These are phyloP conservation scores for Musca domestica DNA, from an alignment of 1,140 invertebrate species.

Conservation along the genomic window DNA sequence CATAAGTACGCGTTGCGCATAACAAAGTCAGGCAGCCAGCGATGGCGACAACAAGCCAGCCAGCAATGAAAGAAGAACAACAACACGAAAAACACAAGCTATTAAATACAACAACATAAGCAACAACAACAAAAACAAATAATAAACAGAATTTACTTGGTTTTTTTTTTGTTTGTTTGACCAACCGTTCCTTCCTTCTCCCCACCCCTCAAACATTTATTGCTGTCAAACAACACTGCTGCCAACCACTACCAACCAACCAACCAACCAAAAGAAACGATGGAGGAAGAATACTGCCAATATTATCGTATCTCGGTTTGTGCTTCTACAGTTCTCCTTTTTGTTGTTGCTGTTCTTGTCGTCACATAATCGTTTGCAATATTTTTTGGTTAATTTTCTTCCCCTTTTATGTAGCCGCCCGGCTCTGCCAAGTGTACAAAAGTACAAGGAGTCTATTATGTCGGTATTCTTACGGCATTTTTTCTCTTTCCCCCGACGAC, in stretches of 20 bases:
- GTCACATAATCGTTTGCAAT: conserved; percentile 9
- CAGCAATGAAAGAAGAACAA: not conserved
- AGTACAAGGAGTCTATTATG: conserved; percentile 8
- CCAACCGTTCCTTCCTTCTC: not conserved
- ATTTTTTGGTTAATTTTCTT: conserved; percentile 1
- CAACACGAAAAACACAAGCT: not conserved
- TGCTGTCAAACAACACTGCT: conserved; percentile 8
- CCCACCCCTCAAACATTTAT: not conserved
- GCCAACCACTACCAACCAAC: not conserved
- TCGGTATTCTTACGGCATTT: not conserved
- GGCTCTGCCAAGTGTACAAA: conserved; percentile 3
- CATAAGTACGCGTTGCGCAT: conserved; percentile 21
- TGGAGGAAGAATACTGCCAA: not conserved
- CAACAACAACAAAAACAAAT: conserved; percentile 15
- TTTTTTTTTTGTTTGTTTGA: not conserved
- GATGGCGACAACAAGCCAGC: not conserved
- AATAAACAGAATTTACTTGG: conserved; percentile 11
- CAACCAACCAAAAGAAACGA: not conserved
- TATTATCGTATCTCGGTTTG: not conserved
- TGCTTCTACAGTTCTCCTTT: not conserved
- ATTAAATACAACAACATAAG: conserved; percentile 9
- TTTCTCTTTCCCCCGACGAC: too few relatives aligned
- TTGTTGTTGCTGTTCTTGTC: not conserved
- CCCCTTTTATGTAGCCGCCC: conserved; percentile 1
- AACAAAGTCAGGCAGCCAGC: not conserved